phyloP scores from a whole-genome alignment of 1,140 invertebrate species.

The Rhopalosiphum maidis region DNA sequence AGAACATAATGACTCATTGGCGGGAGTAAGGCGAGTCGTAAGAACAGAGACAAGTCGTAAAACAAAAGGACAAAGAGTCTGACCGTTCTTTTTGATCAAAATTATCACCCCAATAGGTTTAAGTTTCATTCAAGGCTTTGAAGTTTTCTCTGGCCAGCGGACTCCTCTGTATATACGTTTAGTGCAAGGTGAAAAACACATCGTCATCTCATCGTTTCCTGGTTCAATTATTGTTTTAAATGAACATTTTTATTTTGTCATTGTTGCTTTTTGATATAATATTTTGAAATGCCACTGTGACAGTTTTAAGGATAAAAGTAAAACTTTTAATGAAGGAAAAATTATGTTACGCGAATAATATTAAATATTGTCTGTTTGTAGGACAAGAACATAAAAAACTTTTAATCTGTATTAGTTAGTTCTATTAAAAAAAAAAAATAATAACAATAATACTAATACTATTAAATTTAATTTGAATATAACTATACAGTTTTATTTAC shows the following conservation, averaged over 20 bases:
- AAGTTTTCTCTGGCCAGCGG: neutral
- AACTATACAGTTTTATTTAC: too few relatives aligned
- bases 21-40: neutral
- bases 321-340: neutral
- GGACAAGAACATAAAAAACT: neutral
- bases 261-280: neutral
- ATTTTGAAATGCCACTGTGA: neutral
- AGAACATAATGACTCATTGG: constrained; percentile 50
- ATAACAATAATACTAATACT: too few relatives aligned
- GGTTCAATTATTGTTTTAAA: neutral
- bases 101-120: neutral
- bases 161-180: neutral
- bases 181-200: neutral
- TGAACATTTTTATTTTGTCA: neutral
- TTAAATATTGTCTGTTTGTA: neutral
- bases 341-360: neutral
- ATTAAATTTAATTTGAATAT: too few relatives aligned
- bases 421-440: neutral
- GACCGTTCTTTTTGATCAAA: constrained; percentile 34
- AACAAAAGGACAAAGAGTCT: constrained; percentile 20
- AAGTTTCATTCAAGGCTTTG: neutral
- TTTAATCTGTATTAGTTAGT: neutral
- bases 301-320: constrained; percentile 9
- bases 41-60: neutral
- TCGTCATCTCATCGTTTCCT: neutral